Conservation (phyloP, 2,797 vertebrate genomes). For the Ambastaia sidthimunki region DNA sequence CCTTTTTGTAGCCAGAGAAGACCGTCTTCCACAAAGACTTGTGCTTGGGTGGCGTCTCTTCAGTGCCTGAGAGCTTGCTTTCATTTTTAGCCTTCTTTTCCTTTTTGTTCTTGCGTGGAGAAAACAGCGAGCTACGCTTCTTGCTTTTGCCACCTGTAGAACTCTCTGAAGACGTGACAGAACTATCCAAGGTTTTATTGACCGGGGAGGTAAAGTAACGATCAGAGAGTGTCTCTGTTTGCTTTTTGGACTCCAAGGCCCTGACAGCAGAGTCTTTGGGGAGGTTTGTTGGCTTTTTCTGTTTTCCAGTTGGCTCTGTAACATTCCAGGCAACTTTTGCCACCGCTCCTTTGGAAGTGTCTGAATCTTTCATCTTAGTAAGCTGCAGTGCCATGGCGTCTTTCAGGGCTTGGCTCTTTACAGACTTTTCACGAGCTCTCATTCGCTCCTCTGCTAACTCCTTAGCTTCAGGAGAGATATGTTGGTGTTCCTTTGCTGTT, state of each 20-base stretch:
- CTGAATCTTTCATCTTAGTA: conserved; percentile 90
- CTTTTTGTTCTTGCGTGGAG: conserved; percentile 94
- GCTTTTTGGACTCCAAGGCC: conserved; percentile 77
- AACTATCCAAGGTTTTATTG: conserved; percentile 86
- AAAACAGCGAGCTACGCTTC: conserved; percentile 93
- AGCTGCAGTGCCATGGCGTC: conserved; percentile 95
- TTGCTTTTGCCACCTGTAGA: conserved; percentile 89
- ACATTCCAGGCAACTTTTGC: conserved; percentile 74
- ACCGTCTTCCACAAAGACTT: conserved; percentile 95
- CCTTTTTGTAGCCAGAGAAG: conserved; percentile 96
- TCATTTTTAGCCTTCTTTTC: conserved; percentile 94
- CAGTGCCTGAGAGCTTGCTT: conserved; percentile 76
- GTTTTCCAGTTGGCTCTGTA: conserved; percentile 66
- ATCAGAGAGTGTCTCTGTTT: conserved; percentile 75
- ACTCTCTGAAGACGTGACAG: conserved; percentile 88
- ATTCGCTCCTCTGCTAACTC: conserved; percentile 94
- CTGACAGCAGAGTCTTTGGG: conserved; percentile 75
- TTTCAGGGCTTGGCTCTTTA: conserved; percentile 91
- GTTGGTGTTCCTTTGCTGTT: conserved; percentile 74
- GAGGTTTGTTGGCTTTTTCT: conserved; percentile 74
- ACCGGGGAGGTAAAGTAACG: conserved; percentile 78
- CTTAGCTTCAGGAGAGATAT: conserved; percentile 89
- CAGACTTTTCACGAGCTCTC: conserved; percentile 90
- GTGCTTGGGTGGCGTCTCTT: conserved; percentile 87
- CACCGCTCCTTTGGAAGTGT: conserved; percentile 70